Evolutionary conservation across 1,140 invertebrate genomes (phyloP), one percentile per base, ranked within the genome.

Genomic region (Nixonia krombeini): DNA sequence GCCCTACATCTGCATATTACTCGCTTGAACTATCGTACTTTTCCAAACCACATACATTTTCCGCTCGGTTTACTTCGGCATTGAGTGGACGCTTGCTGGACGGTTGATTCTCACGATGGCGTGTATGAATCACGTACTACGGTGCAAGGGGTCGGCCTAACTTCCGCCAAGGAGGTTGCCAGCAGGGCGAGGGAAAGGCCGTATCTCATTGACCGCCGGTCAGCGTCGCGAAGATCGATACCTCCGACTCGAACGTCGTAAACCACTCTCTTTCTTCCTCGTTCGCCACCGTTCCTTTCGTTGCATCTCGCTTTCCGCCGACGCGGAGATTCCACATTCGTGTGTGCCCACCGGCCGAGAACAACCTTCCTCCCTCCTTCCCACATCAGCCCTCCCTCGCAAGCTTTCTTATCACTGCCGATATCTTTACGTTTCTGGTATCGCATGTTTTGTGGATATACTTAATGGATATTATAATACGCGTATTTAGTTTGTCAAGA

Each of bases 161-260:
- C 78, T 83, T 83, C 81, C 80, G 81, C 56, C 74, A 68, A 79
- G 72, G 62, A 58, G 72, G 72, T 70, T 72, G 65, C 65, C 65
- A 71, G 59, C 59, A 65, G 75, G 62, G 62, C 42, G 53, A 70
- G 74, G 70, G 75, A 76, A 69, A 82, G 71, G 78, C 81, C 80
- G 83, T 85, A 83, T 85, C 83, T 85, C 81, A 85, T 84, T 84
- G 83, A 84, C 81, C 82, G 81, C 70, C 76, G 82, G 83, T 84
- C 81, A 83, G 76, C 70, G 74, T 68, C 73, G 61, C 72, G 55
- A 65, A 75, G 81, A 84, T 85, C 83, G 79, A 85, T 85, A 85
- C 72, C 7, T 59, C 47, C 45, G 13, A 29, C 42, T 40, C 45
- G 49, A 29, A 45, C 23, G 23, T 12, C 25, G 42, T 29, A 26